Base-by-base conservation (phyloP, 2,113 vertebrate species). In the Microcebus jonahi region DNA sequence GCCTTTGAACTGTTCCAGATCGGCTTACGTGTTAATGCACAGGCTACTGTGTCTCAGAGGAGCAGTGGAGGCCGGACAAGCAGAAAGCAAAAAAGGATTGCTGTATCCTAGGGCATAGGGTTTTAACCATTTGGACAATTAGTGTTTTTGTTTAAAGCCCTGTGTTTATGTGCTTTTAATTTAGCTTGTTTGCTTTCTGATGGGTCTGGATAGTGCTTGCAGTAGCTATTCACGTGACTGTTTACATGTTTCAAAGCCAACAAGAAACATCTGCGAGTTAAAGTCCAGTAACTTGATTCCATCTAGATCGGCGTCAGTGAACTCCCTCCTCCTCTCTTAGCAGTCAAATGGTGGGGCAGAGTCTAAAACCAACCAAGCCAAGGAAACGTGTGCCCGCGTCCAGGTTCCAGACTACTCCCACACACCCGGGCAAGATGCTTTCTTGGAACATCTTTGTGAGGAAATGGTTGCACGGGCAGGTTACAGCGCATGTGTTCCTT, bases 131-230 rank as follows among this genome's bases (percentile, higher is more conserved):
- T 48, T 1, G 59, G 45, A 88, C 90, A 71, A 80, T 95, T 85
- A 85, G 34, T 88, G 95, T 91, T 97, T 93, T 97, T 95, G 65
- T 98, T 86, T 88, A 63, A 90, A 96, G 75, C 45, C 75, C 67
- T 76, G 8, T 15, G 0, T 97, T 98, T 91, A 70, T 95, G 36
- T 97, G 39, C 96, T 94, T 98, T 97, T 97, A 91, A 81, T 97
- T 96, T 97, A 93, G 83, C 73, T 97, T 96, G 67, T 48, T 97
- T 97, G 92, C 85, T 92, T 97, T 94, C 57, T 96, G 92, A 90
- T 14, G 0, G 0, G 92, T 95, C 80, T 15, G 0, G 61, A 59
- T 76, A 92, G 93, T 71, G 42, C 97, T 77, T 94, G 94, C 84
- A 91, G 75, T 92, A 94, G 71, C 88, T 97, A 0, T 97, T 97